Conservation (phyloP, 2,888 invertebrate genomes). For the Urechis unicinctus region DNA sequence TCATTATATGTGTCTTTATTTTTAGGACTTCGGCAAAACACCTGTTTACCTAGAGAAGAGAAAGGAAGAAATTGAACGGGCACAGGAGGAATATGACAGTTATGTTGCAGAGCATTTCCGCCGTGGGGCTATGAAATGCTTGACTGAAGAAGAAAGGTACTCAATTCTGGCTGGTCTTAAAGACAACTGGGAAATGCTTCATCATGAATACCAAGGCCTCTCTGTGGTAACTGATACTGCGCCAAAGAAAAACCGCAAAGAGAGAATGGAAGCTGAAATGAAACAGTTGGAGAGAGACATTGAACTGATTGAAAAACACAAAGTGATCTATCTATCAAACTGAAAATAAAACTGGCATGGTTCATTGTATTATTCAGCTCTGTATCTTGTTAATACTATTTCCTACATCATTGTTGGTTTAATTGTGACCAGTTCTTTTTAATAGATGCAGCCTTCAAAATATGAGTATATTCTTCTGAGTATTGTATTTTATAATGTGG, state of each 20-base stretch:
- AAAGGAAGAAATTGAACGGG: constrained; percentile 46
- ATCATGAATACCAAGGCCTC: constrained; percentile 71
- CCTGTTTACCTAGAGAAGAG: constrained; percentile 61
- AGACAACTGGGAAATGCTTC: constrained; percentile 72
- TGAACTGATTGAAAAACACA: constrained; percentile 71
- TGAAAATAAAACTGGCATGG: no score
- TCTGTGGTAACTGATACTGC: constrained; percentile 82
- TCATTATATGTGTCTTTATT: constrained; percentile 1
- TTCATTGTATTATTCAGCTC: no score
- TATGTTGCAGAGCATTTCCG: constrained; percentile 45
- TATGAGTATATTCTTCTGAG: no score
- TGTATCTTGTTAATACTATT: no score
- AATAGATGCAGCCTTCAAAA: no score
- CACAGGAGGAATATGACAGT: constrained; percentile 47
- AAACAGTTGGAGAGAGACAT: constrained; percentile 80
- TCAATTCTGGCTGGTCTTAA: constrained; percentile 52
- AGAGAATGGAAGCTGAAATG: constrained; percentile 71
- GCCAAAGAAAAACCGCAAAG: constrained; percentile 73
- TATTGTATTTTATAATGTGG: no score
- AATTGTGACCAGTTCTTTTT: no score
- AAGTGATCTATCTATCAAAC: constrained; percentile 42
- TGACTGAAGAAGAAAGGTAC: constrained; percentile 35
- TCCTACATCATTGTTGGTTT: no score
- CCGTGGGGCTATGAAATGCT: constrained; percentile 43
- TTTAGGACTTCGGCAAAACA: constrained; percentile 61